phyloP scores from a whole-genome alignment of 2,888 invertebrate species.

The Protula sp. region DNA sequence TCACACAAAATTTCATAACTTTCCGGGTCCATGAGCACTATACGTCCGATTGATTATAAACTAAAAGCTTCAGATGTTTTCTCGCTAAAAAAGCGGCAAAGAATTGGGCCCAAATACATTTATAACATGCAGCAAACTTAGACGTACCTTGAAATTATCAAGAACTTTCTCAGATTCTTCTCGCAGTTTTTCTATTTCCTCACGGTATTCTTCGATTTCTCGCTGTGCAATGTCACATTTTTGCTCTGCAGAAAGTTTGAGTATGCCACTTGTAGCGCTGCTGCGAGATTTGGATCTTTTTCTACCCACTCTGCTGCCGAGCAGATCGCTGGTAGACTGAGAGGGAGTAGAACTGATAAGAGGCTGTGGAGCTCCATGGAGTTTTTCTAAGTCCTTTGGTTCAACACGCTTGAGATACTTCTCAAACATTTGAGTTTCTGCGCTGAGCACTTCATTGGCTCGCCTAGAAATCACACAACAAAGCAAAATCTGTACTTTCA shows the following conservation, averaged over 20 bases:
- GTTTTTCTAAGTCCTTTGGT: slow-evolving; percentile 32
- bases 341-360: slow-evolving; percentile 28
- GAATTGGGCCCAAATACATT: too few relatives aligned
- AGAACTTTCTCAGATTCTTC: slow-evolving; percentile 51
- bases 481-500: too few relatives aligned
- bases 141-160: slow-evolving; percentile 48
- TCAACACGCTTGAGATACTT: slow-evolving; percentile 49
- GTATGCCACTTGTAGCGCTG: slow-evolving; percentile 41
- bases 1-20: too few relatives aligned
- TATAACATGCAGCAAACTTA: too few relatives aligned
- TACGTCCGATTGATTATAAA: too few relatives aligned
- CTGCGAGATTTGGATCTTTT: slow-evolving; percentile 50
- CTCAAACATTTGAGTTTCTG: slow-evolving; percentile 53
- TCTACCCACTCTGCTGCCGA: slow-evolving; percentile 21
- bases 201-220: slow-evolving; percentile 50
- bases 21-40: too few relatives aligned
- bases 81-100: too few relatives aligned
- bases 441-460: slow-evolving; percentile 48
- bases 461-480: slow-evolving; percentile 29
- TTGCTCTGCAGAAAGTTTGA: slow-evolving; percentile 49
- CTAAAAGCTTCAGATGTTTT: too few relatives aligned
- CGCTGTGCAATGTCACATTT: slow-evolving; percentile 54
- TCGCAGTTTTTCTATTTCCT: slow-evolving; percentile 45
- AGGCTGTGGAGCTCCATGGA: slow-evolving; percentile 9
- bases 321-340: slow-evolving; percentile 30